phyloP scores from a whole-genome alignment of 2,113 vertebrate species.

The Abramis brama region DNA sequence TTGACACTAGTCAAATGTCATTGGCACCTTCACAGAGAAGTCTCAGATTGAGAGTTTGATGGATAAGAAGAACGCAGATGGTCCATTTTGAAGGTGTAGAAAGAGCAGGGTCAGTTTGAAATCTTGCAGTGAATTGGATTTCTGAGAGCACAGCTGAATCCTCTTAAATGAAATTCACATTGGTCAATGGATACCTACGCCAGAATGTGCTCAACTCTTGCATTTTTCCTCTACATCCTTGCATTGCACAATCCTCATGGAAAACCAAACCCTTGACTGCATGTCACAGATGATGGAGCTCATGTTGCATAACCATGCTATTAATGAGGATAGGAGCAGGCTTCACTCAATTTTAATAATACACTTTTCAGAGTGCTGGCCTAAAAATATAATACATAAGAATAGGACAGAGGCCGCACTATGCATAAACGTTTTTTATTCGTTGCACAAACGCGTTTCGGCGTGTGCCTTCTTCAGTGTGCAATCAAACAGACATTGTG shows the following conservation, averaged over 20 bases:
- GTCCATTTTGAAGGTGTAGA: slow-evolving; percentile 6
- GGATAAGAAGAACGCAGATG: background rate
- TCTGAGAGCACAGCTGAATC: background rate
- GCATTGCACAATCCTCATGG: background rate
- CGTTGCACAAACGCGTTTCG: too few species aligned
- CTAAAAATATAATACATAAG: too few species aligned
- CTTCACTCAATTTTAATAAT: too few species aligned
- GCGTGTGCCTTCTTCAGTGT: too few species aligned
- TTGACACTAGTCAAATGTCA: background rate
- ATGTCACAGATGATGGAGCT: background rate
- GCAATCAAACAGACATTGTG: too few species aligned
- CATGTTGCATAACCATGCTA: background rate
- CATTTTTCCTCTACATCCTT: background rate
- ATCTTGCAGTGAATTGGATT: background rate
- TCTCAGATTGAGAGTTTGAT: background rate
- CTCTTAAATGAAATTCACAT: background rate
- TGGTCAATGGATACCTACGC: background rate
- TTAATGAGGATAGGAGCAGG: too few species aligned
- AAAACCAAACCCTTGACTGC: too few species aligned
- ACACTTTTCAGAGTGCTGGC: too few species aligned
- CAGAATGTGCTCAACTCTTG: too few species aligned
- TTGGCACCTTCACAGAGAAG: background rate
- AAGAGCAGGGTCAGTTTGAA: background rate
- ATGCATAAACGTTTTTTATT: too few species aligned
- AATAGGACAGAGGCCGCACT: too few species aligned